phyloP scores from a whole-genome alignment of 2,797 vertebrate species.

The Artibeus lituratus region DNA sequence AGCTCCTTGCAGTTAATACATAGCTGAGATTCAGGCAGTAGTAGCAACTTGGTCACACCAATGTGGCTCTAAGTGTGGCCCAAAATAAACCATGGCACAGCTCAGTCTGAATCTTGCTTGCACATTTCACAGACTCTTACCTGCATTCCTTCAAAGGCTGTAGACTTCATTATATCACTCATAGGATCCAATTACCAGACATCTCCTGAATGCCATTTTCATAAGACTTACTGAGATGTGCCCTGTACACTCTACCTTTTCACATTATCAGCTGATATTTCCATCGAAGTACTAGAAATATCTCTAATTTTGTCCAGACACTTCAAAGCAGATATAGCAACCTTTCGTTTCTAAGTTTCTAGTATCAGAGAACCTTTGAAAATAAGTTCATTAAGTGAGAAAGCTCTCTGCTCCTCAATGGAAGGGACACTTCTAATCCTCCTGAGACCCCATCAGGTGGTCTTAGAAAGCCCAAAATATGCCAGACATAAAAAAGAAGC shows the following conservation, averaged over 20 bases:
- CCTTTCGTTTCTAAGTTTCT: conserved; percentile 41
- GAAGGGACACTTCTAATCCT: not conserved
- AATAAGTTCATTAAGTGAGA: not conserved
- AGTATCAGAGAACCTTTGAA: conserved; percentile 44
- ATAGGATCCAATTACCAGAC: conserved; percentile 35
- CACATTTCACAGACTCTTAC: not conserved
- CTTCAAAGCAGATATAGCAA: conserved; percentile 14
- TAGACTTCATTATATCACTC: conserved; percentile 16
- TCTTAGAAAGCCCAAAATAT: not conserved
- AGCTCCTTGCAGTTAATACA: not conserved
- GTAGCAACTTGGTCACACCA: not conserved
- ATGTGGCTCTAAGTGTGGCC: not conserved
- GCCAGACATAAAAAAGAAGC: not conserved
- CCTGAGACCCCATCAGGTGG: not conserved
- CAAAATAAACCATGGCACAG: not conserved
- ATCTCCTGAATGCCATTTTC: not conserved
- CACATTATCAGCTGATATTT: conserved; percentile 59
- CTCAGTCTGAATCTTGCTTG: not conserved
- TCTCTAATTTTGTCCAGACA: conserved; percentile 39
- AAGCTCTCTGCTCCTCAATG: not conserved
- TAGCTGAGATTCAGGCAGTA: not conserved
- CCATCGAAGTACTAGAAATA: conserved; percentile 30
- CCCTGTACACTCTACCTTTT: conserved; percentile 45
- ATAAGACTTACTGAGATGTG: conserved; percentile 6
- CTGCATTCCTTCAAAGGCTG: conserved; percentile 3